phyloP scores from a whole-genome alignment of 2,797 vertebrate species.

The Prunella strophiata region DNA sequence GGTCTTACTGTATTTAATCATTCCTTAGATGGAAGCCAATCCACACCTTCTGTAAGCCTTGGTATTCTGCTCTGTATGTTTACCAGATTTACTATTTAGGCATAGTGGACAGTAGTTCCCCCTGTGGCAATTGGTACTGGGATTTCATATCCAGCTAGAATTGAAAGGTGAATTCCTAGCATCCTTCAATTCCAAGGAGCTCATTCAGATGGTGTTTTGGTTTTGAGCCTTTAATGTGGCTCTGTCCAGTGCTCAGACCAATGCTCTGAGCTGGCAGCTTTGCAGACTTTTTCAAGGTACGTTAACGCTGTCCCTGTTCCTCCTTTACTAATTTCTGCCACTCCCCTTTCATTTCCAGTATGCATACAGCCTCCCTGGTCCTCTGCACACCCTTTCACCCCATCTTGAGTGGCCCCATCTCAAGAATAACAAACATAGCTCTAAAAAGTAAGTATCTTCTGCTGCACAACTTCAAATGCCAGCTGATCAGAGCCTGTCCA shows the following conservation, averaged over 20 bases:
- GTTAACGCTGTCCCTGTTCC: not conserved
- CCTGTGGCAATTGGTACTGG: not conserved
- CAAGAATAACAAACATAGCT: not conserved
- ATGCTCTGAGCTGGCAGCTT: not conserved
- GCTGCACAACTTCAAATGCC: not conserved
- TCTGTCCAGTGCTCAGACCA: not conserved
- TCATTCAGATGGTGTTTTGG: not conserved
- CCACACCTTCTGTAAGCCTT: not conserved
- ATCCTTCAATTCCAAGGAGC: not conserved
- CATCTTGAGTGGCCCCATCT: accelerated
- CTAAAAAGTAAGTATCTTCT: not conserved
- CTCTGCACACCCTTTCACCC: not conserved
- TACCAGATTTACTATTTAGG: not conserved
- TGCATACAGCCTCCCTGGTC: not conserved
- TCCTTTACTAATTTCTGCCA: not conserved
- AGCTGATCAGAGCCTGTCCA: not conserved
- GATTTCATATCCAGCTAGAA: not conserved
- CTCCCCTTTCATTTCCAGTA: not conserved
- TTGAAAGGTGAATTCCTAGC: not conserved
- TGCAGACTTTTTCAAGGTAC: not conserved
- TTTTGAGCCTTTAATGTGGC: not conserved
- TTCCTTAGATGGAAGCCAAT: not conserved
- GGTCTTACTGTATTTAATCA: not conserved
- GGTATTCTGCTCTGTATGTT: not conserved
- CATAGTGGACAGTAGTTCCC: not conserved